A percentile compares a stretch with the other conserved stretches of the same genome.
Conservation (phyloP, 2,113 vertebrate species). For the Microcebus murinus region DNA sequence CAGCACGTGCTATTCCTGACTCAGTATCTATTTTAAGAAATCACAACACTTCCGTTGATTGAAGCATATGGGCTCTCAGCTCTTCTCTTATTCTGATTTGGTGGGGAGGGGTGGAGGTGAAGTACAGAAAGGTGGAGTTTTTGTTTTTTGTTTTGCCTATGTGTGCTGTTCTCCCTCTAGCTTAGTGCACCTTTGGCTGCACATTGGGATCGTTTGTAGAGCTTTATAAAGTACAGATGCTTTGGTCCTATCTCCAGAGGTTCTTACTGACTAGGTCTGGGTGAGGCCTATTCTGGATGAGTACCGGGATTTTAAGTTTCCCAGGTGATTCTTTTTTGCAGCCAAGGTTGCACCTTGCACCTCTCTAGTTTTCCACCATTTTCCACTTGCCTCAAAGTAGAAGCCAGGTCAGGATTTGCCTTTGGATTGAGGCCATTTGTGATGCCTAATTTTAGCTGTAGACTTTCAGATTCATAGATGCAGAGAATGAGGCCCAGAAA, state of each 20-base stretch:
- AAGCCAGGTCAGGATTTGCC: background rate
- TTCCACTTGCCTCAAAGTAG: background rate
- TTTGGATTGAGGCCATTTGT: background rate
- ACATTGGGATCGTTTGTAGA: background rate
- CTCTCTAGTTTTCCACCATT: background rate
- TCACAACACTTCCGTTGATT: background rate
- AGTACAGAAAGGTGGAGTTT: background rate
- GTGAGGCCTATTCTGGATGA: background rate
- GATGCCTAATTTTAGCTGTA: background rate
- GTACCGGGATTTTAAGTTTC: background rate
- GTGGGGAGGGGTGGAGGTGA: background rate
- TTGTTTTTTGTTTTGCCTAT: background rate
- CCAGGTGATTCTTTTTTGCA: accelerated
- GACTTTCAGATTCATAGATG: background rate
- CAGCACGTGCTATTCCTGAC: background rate
- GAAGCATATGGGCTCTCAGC: background rate
- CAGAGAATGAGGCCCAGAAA: background rate
- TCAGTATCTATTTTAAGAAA: background rate
- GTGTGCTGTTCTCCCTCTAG: background rate
- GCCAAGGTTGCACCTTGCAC: background rate
- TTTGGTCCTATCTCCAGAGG: background rate
- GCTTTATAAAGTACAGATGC: background rate
- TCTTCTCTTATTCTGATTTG: background rate
- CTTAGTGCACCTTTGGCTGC: background rate
- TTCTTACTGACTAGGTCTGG: background rate